phyloP scores from a whole-genome alignment of 2,113 vertebrate species.

The Rattus norvegicus region DNA sequence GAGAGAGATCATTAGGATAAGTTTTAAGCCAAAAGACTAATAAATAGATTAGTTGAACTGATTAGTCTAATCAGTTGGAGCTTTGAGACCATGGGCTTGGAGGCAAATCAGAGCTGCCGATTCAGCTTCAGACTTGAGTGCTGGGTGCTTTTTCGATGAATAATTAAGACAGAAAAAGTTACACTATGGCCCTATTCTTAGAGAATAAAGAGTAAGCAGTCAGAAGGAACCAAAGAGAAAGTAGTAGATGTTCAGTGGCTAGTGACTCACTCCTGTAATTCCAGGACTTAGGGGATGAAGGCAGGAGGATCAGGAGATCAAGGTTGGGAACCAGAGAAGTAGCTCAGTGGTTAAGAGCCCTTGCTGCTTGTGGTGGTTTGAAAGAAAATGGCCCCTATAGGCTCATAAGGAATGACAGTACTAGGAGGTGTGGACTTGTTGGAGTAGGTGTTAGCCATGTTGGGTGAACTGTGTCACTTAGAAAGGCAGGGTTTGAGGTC shows the following conservation, averaged over 20 bases:
- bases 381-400: neutral
- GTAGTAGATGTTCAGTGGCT: neutral
- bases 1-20: neutral
- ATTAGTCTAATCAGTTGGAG: neutral
- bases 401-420: neutral
- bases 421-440: neutral
- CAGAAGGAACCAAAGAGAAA: neutral
- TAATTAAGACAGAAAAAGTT: neutral
- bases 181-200: neutral
- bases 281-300: neutral
- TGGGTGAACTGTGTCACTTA: neutral
- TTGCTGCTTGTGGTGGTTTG: neutral
- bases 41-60: neutral
- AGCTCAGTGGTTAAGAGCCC: neutral
- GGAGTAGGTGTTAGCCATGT: neutral
- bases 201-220: constrained; percentile 13
- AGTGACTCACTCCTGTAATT: neutral
- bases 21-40: neutral
- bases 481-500: neutral
- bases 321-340: neutral
- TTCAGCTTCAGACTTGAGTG: neutral
- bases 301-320: neutral
- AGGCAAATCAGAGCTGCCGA: neutral
- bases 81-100: neutral
- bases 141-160: neutral